Evolutionary conservation across 1,140 invertebrate species (phyloP).

Genomic region (Lordiphosa mommai): DNA sequence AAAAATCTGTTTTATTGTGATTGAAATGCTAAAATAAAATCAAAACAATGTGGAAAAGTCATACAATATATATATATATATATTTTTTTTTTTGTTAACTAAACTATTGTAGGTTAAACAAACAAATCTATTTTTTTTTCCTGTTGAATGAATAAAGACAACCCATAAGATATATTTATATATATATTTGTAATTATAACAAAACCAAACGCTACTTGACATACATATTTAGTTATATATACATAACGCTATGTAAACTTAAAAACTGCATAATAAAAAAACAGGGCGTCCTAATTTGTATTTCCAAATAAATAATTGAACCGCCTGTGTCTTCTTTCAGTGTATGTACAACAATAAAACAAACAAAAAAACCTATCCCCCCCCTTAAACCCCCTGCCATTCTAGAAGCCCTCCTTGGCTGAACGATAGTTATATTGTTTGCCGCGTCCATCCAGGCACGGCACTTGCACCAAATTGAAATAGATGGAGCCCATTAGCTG

Average conservation of each 20-base stretch:
- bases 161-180: slow-evolving; percentile 25
- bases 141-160: slow-evolving; percentile 32
- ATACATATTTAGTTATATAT: slow-evolving; percentile 43
- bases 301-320: slow-evolving; percentile 45
- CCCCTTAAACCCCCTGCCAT: background rate
- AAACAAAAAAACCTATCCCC: background rate
- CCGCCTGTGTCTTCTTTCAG: too few relatives aligned
- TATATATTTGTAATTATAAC: slow-evolving; percentile 44
- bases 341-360: too few relatives aligned
- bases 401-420: slow-evolving; percentile 71
- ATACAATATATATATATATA: too few relatives aligned
- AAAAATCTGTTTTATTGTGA: background rate
- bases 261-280: slow-evolving; percentile 12
- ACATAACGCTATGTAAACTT: slow-evolving; percentile 52
- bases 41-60: too few relatives aligned
- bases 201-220: slow-evolving; percentile 38
- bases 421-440: slow-evolving; percentile 67
- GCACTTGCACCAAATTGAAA: slow-evolving; percentile 89
- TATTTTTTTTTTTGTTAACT: slow-evolving; percentile 22
- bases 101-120: slow-evolving; percentile 1
- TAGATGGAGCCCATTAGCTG: slow-evolving; percentile 92
- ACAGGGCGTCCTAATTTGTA: slow-evolving; percentile 1
- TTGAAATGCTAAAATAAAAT: too few relatives aligned
- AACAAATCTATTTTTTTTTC: background rate
- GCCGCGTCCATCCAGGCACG: slow-evolving; percentile 85